These are phyloP conservation scores for Petrolisthes manimaculis DNA, from an alignment of 2,888 invertebrate species.

Conservation along the genomic window DNA sequence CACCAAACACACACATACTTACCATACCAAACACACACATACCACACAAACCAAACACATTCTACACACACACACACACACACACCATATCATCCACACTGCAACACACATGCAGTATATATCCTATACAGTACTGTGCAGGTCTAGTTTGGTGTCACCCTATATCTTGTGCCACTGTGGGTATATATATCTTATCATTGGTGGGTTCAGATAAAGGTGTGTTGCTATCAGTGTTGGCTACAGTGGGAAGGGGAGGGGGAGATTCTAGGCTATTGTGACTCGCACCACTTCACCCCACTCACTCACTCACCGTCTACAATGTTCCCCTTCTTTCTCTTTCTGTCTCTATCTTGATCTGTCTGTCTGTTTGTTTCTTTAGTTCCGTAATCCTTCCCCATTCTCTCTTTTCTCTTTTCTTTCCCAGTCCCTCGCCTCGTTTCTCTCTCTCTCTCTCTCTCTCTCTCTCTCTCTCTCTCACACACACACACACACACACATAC, in stretches of 20 bases:
- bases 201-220: too few relatives aligned
- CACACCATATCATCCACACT: too few relatives aligned
- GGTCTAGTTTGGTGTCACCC: too few relatives aligned
- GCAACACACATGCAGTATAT: too few relatives aligned
- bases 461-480: background rate
- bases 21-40: background rate
- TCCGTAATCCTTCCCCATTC: background rate
- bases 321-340: background rate
- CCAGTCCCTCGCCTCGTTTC: background rate
- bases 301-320: background rate
- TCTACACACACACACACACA: too few relatives aligned
- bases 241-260: too few relatives aligned
- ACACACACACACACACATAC: background rate
- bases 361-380: background rate
- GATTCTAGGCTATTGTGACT: background rate
- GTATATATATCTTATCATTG: too few relatives aligned
- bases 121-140: too few relatives aligned
- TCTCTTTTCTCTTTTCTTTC: background rate
- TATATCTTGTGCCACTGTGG: too few relatives aligned
- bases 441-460: constrained; percentile 17
- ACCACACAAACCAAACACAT: constrained; percentile 5
- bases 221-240: too few relatives aligned
- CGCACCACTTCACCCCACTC: background rate
- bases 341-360: background rate
- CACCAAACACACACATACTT: background rate